Percentiles rank a stretch among this genome's conserved stretches.
Evolutionary conservation across 1,140 invertebrate genomes (phyloP).

Genomic region (Bombyx mandarina): DNA sequence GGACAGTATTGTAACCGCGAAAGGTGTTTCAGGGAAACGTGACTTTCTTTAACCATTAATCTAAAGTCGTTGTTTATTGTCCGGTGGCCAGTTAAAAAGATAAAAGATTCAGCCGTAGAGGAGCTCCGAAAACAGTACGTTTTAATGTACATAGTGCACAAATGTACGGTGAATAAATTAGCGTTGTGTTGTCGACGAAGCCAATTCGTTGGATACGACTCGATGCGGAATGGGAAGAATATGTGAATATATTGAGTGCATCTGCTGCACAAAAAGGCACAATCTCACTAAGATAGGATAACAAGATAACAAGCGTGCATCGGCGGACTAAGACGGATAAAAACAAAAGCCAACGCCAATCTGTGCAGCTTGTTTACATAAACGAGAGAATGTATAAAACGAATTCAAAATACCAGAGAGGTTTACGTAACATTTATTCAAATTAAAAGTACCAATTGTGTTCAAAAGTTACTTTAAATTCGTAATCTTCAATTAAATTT

Average conservation of each 20-base stretch:
- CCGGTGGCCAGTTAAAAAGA: background rate
- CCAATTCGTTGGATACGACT: too few relatives aligned
- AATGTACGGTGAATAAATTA: too few relatives aligned
- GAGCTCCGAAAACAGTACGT: too few relatives aligned
- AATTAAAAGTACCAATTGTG: too few relatives aligned
- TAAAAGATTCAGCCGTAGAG: too few relatives aligned
- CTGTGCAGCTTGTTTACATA: conserved; percentile 61
- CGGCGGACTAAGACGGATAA: conserved; percentile 55
- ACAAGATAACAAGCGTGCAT: conserved; percentile 66
- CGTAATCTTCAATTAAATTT: too few relatives aligned
- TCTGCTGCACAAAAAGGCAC: conserved; percentile 58
- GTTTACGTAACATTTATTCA: too few relatives aligned
- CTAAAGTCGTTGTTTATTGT: conserved; percentile 22
- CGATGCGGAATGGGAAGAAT: conserved; percentile 29
- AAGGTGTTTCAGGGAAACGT: conserved; percentile 36
- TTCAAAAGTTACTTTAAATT: too few relatives aligned
- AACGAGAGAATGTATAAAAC: conserved; percentile 25
- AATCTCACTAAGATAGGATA: conserved; percentile 66
- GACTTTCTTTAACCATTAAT: conserved; percentile 38
- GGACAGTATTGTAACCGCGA: conserved; percentile 31
- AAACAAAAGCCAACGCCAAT: conserved; percentile 60
- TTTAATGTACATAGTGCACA: too few relatives aligned
- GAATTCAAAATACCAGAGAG: too few relatives aligned
- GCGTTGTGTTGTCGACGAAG: too few relatives aligned
- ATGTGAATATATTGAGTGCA: conserved; percentile 54